phyloP scores from a whole-genome alignment of 2,888 invertebrate species.

The Xylophagus ater region DNA sequence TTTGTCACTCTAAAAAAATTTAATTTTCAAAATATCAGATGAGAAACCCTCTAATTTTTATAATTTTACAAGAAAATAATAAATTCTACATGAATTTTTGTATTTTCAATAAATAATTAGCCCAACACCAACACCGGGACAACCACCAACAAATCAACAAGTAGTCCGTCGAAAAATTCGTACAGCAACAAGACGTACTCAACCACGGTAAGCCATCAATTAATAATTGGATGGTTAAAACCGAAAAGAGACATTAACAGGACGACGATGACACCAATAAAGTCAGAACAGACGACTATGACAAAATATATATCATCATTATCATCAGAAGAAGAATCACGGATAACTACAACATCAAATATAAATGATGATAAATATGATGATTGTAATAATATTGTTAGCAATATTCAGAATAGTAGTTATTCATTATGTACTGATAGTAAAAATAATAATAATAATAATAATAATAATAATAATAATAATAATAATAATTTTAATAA shows the following conservation, averaged over 20 bases:
- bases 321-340: background rate
- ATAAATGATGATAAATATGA: background rate
- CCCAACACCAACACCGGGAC: conserved; percentile 20
- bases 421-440: background rate
- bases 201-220: conserved; percentile 33
- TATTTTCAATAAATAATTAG: background rate
- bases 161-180: conserved; percentile 36
- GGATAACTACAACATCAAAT: background rate
- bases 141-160: too few species aligned
- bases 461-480: background rate
- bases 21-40: background rate
- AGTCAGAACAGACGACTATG: background rate
- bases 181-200: conserved; percentile 28
- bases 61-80: background rate
- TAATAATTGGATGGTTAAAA: conserved; percentile 22
- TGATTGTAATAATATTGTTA: background rate
- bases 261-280: background rate
- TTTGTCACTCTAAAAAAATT: conserved; percentile 1
- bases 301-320: background rate
- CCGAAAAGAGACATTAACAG: conserved; percentile 16
- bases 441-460: background rate
- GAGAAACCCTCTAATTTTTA: background rate
- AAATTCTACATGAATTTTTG: background rate
- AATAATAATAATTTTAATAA: background rate
- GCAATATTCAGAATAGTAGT: background rate